Evolutionary conservation across 1,140 invertebrate species (phyloP).

Genomic region (Danaus plexippus): DNA sequence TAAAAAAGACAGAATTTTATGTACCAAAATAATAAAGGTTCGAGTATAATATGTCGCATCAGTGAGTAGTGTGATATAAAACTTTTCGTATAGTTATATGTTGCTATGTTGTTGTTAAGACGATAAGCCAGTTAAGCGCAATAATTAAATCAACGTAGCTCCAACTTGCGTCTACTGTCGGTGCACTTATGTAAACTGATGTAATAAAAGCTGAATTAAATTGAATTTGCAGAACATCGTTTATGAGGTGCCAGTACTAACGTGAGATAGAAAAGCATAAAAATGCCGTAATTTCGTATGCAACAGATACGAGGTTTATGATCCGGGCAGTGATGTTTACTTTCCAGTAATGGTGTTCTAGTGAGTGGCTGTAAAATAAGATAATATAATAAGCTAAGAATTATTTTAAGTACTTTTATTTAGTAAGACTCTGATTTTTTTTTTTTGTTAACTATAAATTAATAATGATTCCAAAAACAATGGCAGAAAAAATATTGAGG

Average conservation of each 20-base stretch:
- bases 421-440: background rate
- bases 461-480: no score
- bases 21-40: no score
- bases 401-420: no score
- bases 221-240: slow-evolving; percentile 50
- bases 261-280: slow-evolving; percentile 42
- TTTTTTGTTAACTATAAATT: background rate
- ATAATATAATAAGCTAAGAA: no score
- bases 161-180: slow-evolving; percentile 14
- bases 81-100: no score
- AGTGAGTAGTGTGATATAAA: no score
- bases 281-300: slow-evolving; percentile 57
- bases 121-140: slow-evolving; percentile 16
- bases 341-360: slow-evolving; percentile 22
- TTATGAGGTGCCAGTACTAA: slow-evolving; percentile 48
- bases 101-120: slow-evolving; percentile 1
- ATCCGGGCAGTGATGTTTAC: slow-evolving; percentile 27
- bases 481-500: no score
- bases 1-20: no score
- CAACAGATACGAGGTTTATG: slow-evolving; percentile 54
- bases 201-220: slow-evolving; percentile 48
- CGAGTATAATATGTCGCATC: no score
- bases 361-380: slow-evolving; percentile 11
- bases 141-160: slow-evolving; percentile 13
- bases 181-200: slow-evolving; percentile 35